These are phyloP conservation scores for Ischnura elegans DNA, from an alignment of 2,888 invertebrate species.

Conservation along the genomic window DNA sequence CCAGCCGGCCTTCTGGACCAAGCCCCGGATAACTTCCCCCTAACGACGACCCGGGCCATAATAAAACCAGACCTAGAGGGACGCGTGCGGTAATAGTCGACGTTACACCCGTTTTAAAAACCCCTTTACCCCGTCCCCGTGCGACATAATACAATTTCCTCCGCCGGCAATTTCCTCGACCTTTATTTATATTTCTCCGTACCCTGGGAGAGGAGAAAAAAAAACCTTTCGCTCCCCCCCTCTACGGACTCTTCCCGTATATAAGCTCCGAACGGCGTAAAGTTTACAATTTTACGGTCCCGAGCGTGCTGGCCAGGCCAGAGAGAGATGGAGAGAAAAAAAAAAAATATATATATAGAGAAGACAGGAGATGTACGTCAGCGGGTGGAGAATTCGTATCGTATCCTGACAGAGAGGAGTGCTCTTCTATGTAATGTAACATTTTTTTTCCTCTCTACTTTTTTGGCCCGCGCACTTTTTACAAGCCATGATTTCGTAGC, in stretches of 20 bases:
- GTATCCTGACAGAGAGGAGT: slow-evolving; percentile 1
- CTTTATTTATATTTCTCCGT: not conserved
- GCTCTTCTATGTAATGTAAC: not conserved
- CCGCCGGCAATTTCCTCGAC: not conserved
- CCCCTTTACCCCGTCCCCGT: not conserved
- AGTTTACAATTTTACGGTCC: slow-evolving; percentile 18
- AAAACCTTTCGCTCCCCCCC: not conserved
- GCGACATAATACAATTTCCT: not conserved
- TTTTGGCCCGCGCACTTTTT: not conserved
- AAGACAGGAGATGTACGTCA: not conserved
- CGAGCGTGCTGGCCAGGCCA: not conserved
- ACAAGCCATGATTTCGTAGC: slow-evolving; percentile 30
- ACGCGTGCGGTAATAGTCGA: not conserved
- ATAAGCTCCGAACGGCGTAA: not conserved
- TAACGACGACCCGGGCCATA: not conserved
- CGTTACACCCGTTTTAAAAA: not conserved
- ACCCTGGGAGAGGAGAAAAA: too few species aligned
- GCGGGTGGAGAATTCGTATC: not conserved
- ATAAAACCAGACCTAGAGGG: not conserved
- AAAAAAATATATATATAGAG: not conserved
- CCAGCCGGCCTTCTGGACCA: not conserved
- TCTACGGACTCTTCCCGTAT: not conserved
- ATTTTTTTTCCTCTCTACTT: not conserved
- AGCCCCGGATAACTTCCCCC: not conserved
- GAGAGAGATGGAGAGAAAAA: not conserved